These are phyloP conservation scores for Tolypeutes matacus DNA, from an alignment of 2,797 vertebrate genomes.

Conservation along the genomic window DNA sequence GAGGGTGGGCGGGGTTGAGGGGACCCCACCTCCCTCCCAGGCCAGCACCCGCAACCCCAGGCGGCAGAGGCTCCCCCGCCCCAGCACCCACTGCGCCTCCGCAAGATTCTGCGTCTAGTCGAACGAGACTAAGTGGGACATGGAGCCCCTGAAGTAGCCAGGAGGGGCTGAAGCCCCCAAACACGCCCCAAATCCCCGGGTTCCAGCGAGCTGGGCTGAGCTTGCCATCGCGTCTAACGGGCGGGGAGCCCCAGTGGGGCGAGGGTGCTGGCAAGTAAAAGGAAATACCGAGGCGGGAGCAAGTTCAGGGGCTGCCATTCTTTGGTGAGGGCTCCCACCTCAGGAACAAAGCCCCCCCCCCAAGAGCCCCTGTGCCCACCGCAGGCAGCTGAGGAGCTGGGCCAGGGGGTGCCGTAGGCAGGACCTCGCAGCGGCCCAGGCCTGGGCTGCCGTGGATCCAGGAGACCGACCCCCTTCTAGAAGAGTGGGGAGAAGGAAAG, in stretches of 20 bases:
- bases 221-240: neutral
- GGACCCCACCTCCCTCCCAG: neutral
- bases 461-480: slow-evolving; percentile 87
- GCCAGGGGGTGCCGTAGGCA: slow-evolving; percentile 87
- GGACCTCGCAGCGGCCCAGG: slow-evolving; percentile 79
- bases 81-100: neutral
- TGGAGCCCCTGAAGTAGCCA: no score
- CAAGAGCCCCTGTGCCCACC: slow-evolving; percentile 79
- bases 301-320: neutral
- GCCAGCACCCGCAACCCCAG: no score
- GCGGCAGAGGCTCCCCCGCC: neutral
- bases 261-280: slow-evolving; percentile 77
- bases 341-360: slow-evolving; percentile 78
- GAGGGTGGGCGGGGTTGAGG: neutral
- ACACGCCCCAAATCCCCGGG: no score
- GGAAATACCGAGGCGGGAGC: slow-evolving; percentile 82
- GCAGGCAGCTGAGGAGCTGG: slow-evolving; percentile 87
- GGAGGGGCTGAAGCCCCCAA: no score
- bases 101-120: rapidly evolving
- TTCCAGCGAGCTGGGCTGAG: no score
- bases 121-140: neutral
- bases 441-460: slow-evolving; percentile 81
- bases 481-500: no score
- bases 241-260: neutral
- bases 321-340: slow-evolving; percentile 84